A percentile compares a stretch with the other conserved stretches of the same genome.
These are phyloP conservation scores for Girardinichthys multiradiatus DNA, from an alignment of 2,113 vertebrate genomes.

Conservation along the genomic window DNA sequence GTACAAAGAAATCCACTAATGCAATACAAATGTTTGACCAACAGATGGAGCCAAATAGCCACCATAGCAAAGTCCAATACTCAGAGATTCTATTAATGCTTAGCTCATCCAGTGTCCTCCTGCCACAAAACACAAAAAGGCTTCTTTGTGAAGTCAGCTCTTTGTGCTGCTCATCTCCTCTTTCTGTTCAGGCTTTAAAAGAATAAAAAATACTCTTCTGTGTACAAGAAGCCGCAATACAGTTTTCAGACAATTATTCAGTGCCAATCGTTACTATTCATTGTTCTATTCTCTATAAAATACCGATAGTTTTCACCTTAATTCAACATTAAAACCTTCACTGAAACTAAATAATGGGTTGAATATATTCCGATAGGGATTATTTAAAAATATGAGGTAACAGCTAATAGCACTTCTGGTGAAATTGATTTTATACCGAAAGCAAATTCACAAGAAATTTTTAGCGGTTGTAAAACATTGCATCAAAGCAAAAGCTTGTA, in stretches of 20 bases:
- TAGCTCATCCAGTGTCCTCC: constrained; percentile 47
- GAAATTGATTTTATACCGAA: constrained; percentile 10
- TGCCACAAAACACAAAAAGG: constrained; percentile 46
- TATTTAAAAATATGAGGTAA: background rate
- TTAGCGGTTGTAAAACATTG: constrained; percentile 16
- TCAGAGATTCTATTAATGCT: constrained; percentile 26
- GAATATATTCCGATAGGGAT: background rate
- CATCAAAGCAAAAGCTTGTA: constrained; percentile 27
- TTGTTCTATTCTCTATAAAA: background rate
- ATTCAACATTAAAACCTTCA: background rate
- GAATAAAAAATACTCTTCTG: constrained; percentile 51
- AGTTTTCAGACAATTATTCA: constrained; percentile 2
- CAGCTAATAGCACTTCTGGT: constrained; percentile 9
- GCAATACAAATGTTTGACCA: constrained; percentile 43
- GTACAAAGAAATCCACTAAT: background rate
- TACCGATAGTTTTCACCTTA: background rate
- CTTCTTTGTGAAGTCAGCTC: constrained; percentile 58
- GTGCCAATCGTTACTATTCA: background rate
- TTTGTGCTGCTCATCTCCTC: constrained; percentile 47
- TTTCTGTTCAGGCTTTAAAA: constrained; percentile 29
- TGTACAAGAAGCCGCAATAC: constrained; percentile 34
- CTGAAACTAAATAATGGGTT: background rate
- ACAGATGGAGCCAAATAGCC: constrained; percentile 58
- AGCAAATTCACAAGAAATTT: constrained; percentile 17
- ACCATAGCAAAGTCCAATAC: background rate